Evolutionary conservation across 1,140 invertebrate species (phyloP).

Genomic region (silkworm (Bombyx mori)): ASM3026992v2 NC_085113.1:535001-535500

Average conservation of each 20-base stretch:
- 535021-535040: too few relatives aligned
- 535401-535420: slow-evolving; percentile 10
- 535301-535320: slow-evolving; percentile 59
- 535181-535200: too few relatives aligned
- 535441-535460: slow-evolving; percentile 48
- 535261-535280: slow-evolving; percentile 57
- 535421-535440: slow-evolving; percentile 15
- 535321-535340: slow-evolving; percentile 57
- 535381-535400: slow-evolving; percentile 16
- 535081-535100: too few relatives aligned
- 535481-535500: slow-evolving; percentile 68
- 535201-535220: slow-evolving; percentile 17
- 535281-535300: slow-evolving; percentile 69
- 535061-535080: too few relatives aligned
- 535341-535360: slow-evolving; percentile 17
- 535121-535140: too few relatives aligned
- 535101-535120: too few relatives aligned
- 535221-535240: slow-evolving; percentile 50
- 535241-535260: slow-evolving; percentile 54
- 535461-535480: slow-evolving; percentile 62
- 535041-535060: too few relatives aligned
- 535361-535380: not conserved
- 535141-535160: too few relatives aligned
- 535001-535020: too few relatives aligned
- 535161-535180: too few relatives aligned